Evolutionary conservation across 2,888 invertebrate species (phyloP).

Genomic region (Dynastes tityus): DNA sequence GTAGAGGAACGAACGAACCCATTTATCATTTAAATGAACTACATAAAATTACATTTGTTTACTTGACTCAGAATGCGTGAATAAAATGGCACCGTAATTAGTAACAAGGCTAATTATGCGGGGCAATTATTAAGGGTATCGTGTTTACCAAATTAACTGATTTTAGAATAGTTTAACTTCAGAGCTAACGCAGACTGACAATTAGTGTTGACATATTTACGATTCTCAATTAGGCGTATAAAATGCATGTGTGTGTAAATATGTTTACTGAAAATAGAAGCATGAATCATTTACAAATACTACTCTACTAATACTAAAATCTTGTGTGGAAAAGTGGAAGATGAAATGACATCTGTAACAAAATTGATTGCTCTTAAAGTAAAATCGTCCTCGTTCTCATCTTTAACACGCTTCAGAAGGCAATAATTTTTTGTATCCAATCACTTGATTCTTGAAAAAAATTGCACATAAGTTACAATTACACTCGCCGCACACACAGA

Average conservation of each 20-base stretch:
- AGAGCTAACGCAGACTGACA: not conserved
- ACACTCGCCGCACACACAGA: too few relatives aligned
- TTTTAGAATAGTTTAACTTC: constrained; percentile 15
- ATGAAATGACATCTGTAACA: too few relatives aligned
- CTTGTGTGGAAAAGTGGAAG: too few relatives aligned
- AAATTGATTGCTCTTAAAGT: too few relatives aligned
- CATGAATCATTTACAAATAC: too few relatives aligned
- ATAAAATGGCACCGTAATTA: constrained; percentile 31
- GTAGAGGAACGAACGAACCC: constrained; percentile 29
- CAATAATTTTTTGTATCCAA: too few relatives aligned
- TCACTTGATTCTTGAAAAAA: too few relatives aligned
- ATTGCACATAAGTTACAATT: too few relatives aligned
- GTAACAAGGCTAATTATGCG: constrained; percentile 35
- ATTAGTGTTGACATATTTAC: constrained; percentile 23
- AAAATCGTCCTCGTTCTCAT: too few relatives aligned
- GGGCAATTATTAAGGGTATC: constrained; percentile 28
- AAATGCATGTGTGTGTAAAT: not conserved
- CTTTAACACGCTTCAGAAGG: too few relatives aligned
- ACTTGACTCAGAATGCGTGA: constrained; percentile 8
- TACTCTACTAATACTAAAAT: too few relatives aligned
- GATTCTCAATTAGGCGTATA: not conserved
- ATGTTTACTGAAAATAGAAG: not conserved
- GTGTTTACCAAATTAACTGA: constrained; percentile 27
- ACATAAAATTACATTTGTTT: constrained; percentile 32
- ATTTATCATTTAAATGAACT: constrained; percentile 43